Conservation (phyloP, 2,797 vertebrate species). For the Urophycis tenuis region DNA sequence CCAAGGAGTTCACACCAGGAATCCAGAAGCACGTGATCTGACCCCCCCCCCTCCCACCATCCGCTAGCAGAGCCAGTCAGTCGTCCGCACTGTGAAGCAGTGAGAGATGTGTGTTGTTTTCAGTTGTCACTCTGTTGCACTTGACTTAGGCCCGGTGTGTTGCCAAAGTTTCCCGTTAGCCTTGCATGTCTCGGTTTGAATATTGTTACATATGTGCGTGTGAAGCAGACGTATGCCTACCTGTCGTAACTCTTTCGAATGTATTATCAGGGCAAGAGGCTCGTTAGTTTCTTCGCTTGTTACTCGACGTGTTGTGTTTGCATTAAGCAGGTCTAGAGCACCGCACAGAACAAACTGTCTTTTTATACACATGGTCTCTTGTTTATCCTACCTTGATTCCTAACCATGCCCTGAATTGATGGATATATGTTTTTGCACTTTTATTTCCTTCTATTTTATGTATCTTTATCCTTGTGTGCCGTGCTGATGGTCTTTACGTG, state of each 20-base stretch:
- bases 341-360: constrained; percentile 26
- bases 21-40: constrained; percentile 80
- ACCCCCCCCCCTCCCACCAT: constrained; percentile 3
- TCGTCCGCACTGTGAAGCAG: constrained; percentile 84
- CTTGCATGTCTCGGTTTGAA: constrained; percentile 69
- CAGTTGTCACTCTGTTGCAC: constrained; percentile 81
- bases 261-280: constrained; percentile 34
- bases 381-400: constrained; percentile 10
- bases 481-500: not conserved
- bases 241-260: constrained; percentile 40
- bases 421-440: constrained; percentile 36
- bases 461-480: not conserved
- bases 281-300: not conserved
- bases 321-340: not conserved
- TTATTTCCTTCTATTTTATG: constrained; percentile 10
- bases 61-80: constrained; percentile 64
- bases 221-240: constrained; percentile 14
- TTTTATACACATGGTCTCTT: not conserved
- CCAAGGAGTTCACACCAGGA: constrained; percentile 90
- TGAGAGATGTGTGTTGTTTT: constrained; percentile 79
- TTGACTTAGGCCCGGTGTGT: constrained; percentile 70
- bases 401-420: not conserved
- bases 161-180: constrained; percentile 87
- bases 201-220: constrained; percentile 21
- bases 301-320: constrained; percentile 1